These are phyloP conservation scores for Sander lucioperca DNA, from an alignment of 2,113 vertebrate genomes.

Conservation along the genomic window DNA sequence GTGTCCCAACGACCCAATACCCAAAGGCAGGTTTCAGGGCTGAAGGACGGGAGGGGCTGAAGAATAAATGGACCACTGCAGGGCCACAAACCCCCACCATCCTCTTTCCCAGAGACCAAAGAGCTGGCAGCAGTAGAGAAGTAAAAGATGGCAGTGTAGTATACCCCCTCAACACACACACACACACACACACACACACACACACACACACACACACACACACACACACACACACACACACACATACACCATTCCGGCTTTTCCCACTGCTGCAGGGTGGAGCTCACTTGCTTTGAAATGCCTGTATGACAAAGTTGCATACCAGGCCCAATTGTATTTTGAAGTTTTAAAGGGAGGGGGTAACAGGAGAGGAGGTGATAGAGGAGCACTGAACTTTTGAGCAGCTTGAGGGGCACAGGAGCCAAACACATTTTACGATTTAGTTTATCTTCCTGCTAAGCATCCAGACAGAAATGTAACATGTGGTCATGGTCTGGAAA, in stretches of 20 bases:
- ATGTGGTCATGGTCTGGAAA: conserved; percentile 47
- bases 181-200: conserved; percentile 29
- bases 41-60: conserved; percentile 48
- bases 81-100: conserved; percentile 24
- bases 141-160: conserved; percentile 54
- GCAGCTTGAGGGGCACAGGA: conserved; percentile 3
- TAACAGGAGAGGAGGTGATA: conserved; percentile 19
- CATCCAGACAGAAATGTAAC: conserved; percentile 51
- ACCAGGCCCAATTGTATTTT: conserved; percentile 64
- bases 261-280: conserved; percentile 70
- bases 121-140: conserved; percentile 46
- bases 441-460: conserved; percentile 34
- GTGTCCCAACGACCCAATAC: conserved; percentile 61
- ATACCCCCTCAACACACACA: conserved; percentile 11
- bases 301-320: conserved; percentile 66
- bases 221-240: conserved; percentile 25
- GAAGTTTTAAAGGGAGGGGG: conserved; percentile 2
- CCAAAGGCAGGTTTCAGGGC: conserved; percentile 58
- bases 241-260: conserved; percentile 1
- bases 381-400: not conserved
- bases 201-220: conserved; percentile 21
- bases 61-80: conserved; percentile 57
- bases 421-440: conserved; percentile 34
- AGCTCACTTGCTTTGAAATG: conserved; percentile 79
- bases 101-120: conserved; percentile 45